These are phyloP conservation scores for Diploscapter pachys DNA, from an alignment of 1,140 invertebrate genomes.

Conservation along the genomic window DNA sequence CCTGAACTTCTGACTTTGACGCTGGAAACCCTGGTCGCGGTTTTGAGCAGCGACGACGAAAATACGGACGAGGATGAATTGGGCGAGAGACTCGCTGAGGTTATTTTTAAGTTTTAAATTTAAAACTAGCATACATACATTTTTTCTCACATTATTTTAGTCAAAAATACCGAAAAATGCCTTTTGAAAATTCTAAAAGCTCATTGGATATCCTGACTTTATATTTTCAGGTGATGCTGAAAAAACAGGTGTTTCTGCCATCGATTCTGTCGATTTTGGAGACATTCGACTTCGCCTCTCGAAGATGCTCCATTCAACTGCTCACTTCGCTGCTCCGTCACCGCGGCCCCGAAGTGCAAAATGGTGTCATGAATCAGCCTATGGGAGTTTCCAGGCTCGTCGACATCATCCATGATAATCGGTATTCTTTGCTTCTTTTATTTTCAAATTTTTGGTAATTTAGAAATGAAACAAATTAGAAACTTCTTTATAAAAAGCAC, in stretches of 20 bases:
- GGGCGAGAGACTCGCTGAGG: conserved; percentile 91
- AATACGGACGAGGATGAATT: conserved; percentile 63
- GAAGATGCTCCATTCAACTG: conserved; percentile 71
- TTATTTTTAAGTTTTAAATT: background rate
- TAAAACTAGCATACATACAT: background rate
- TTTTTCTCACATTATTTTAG: background rate
- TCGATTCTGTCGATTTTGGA: conserved; percentile 82
- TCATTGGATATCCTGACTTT: conserved; percentile 79
- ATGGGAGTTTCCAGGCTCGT: conserved; percentile 97
- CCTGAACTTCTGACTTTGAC: conserved; percentile 86
- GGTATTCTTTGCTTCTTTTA: too few relatives aligned
- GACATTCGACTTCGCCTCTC: conserved; percentile 61
- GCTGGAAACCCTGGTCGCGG: conserved; percentile 83
- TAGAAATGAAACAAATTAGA: too few relatives aligned
- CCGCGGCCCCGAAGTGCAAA: conserved; percentile 82
- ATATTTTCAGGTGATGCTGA: conserved; percentile 25
- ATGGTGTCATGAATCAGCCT: conserved; percentile 85
- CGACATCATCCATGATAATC: conserved; percentile 84
- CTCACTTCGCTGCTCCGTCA: conserved; percentile 76
- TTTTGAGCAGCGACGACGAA: conserved; percentile 73
- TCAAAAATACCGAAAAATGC: background rate
- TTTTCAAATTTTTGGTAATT: too few relatives aligned
- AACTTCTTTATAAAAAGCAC: too few relatives aligned
- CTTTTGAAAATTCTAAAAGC: conserved; percentile 67
- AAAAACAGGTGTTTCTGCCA: conserved; percentile 68